These are phyloP conservation scores for Mnemiopsis leidyi DNA, from an alignment of 37 sponge, comb jelly and placozoan genomes.

Conservation along the genomic window DNA sequence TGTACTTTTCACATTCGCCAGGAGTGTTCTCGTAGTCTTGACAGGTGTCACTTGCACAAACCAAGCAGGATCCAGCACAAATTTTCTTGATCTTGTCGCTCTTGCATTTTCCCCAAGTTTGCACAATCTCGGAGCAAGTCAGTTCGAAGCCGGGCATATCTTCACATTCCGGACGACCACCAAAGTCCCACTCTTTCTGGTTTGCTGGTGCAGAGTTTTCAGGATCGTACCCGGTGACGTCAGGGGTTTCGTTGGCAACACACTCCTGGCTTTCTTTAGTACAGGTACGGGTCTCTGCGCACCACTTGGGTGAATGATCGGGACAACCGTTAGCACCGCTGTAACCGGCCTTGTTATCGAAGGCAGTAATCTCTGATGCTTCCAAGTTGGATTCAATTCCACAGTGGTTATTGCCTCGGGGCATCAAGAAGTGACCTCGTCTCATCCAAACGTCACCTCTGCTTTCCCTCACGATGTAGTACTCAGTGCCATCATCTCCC, in stretches of 20 bases:
- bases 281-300: not conserved
- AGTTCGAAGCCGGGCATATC: not conserved
- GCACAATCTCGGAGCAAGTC: not conserved
- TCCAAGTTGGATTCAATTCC: not conserved
- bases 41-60: not conserved
- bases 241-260: not conserved
- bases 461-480: slow-evolving; percentile 40
- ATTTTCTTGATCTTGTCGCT: not conserved
- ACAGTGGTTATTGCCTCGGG: not conserved
- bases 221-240: not conserved
- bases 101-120: not conserved
- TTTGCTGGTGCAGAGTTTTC: slow-evolving; percentile 1
- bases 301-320: not conserved
- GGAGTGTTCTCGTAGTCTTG: not conserved
- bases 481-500: not conserved
- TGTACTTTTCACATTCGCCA: slow-evolving; percentile 18
- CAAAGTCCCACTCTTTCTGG: not conserved
- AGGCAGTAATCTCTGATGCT: not conserved
- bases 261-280: not conserved
- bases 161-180: not conserved
- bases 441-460: slow-evolving; percentile 46
- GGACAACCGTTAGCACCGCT: not conserved
- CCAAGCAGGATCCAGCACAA: not conserved
- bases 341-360: too few species aligned
- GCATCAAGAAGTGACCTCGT: slow-evolving; percentile 19